Evolutionary conservation across 2,113 vertebrate species (phyloP), one percentile per base, ranked within the genome.

Genomic region (Prietella phreatophila): DNA sequence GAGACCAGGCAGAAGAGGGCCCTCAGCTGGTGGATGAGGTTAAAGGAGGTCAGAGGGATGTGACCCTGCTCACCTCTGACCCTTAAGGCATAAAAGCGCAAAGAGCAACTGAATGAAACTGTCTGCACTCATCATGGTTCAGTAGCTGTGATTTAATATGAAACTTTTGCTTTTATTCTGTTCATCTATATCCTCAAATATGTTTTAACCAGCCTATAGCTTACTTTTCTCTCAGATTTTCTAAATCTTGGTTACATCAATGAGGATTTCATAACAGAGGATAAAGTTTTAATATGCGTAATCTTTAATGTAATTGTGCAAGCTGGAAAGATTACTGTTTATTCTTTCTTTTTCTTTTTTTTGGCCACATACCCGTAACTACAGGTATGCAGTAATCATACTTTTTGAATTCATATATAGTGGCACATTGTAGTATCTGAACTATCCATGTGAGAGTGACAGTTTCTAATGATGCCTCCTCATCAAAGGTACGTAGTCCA

Each of bases 1-100:
- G 96, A 96, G 98, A 91, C 97, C 98, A 0, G 96, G 96, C n/a
- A 96, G 97, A 91, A 95, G 97, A 90, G 98, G 97, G 0, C 96
- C 98, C 0, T 96, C 97, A 0, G 93, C 96, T 0, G 97, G 97
- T 27, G 98, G 97, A 96, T 97, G 97, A 97, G 97, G 98, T 93
- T 97, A 96, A 93, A 93, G 86, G 47, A 83, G 17, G 93, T 94
- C 89, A 89, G 94, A 93, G 92, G 89, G 50, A 78, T 67, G 36
- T 79, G 71, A 53, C 76, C 58, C 47, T n/a, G 19, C 50, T 92
- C 88, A 88, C 89, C 92, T 93, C 92, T 91, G 90, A 90, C 89
- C 88, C 65, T 85, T 75, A n/a, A 11, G 17, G 50, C 75, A 58
- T 47, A 76, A 85, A 80, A 87, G 73, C 86, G 76, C 85, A 85